Percentiles rank a stretch among this genome's conserved stretches.
Evolutionary conservation across 2,113 vertebrate genomes (phyloP).

Genomic region (Mobula birostris): DNA sequence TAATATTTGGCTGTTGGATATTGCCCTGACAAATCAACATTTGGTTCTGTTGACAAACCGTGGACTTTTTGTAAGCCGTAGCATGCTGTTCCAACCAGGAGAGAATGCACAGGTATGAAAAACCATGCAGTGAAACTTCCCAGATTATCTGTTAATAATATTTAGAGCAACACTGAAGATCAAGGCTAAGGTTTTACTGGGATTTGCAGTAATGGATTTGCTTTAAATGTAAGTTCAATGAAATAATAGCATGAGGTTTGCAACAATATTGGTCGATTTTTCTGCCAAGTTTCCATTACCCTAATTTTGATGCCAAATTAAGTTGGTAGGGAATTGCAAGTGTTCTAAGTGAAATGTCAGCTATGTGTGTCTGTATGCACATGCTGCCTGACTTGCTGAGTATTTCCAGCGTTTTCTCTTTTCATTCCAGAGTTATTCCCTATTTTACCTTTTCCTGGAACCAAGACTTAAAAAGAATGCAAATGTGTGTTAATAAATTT

Average conservation of each 20-base stretch:
- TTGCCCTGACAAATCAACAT: neutral
- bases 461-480: neutral
- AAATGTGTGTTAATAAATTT: neutral
- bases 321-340: neutral
- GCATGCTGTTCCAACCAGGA: neutral
- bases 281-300: neutral
- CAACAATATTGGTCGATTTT: neutral
- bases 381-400: too few species aligned
- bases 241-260: neutral
- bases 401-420: too few species aligned
- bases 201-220: neutral
- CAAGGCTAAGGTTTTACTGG: neutral
- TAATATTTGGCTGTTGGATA: neutral
- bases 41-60: neutral
- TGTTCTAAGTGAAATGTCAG: neutral
- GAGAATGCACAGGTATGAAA: neutral
- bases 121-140: neutral
- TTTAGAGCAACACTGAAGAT: neutral
- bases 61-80: conserved; percentile 12
- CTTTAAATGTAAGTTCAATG: neutral
- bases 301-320: neutral
- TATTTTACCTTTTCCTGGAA: neutral
- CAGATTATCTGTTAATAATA: neutral
- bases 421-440: too few species aligned
- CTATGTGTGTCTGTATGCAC: too few species aligned